These are phyloP conservation scores for Polydrusus pterygomalis DNA, from an alignment of 2,888 invertebrate species.

Conservation along the genomic window DNA sequence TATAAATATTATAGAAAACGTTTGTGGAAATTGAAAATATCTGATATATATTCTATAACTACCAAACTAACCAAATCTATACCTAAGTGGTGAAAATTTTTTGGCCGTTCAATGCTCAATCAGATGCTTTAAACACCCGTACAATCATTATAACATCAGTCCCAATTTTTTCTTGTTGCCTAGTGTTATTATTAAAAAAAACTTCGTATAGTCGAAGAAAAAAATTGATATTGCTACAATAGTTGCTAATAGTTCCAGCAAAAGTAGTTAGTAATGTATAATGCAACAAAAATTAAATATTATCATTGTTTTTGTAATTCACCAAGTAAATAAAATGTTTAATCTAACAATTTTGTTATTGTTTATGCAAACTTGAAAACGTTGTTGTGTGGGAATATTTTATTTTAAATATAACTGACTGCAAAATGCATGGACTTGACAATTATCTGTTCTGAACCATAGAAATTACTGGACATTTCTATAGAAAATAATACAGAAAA, in stretches of 20 bases:
- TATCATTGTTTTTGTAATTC: slow-evolving; percentile 6
- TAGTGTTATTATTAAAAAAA: too few relatives aligned
- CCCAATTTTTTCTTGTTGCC: too few relatives aligned
- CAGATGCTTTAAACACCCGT: too few relatives aligned
- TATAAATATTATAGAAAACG: too few relatives aligned
- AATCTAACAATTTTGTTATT: slow-evolving; percentile 26
- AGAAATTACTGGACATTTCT: slow-evolving; percentile 43
- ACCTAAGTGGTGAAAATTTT: too few relatives aligned
- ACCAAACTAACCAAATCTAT: too few relatives aligned
- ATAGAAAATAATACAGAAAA: slow-evolving; percentile 58
- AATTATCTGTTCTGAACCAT: slow-evolving; percentile 43
- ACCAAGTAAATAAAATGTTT: slow-evolving; percentile 11
- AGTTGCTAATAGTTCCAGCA: too few relatives aligned
- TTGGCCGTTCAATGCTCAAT: too few relatives aligned
- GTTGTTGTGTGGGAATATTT: slow-evolving; percentile 19
- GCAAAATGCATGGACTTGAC: slow-evolving; percentile 35
- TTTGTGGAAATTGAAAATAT: too few relatives aligned
- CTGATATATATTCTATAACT: too few relatives aligned
- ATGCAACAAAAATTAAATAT: background rate
- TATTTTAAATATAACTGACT: slow-evolving; percentile 14
- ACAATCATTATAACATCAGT: too few relatives aligned
- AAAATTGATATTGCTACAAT: background rate
- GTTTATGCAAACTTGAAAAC: slow-evolving; percentile 17
- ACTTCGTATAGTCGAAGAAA: too few relatives aligned
- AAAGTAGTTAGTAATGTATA: background rate